Percentiles rank a stretch among this genome's conserved stretches.
Evolutionary conservation across 2,797 vertebrate species (phyloP).

Genomic region (Alcedo atthis): DNA sequence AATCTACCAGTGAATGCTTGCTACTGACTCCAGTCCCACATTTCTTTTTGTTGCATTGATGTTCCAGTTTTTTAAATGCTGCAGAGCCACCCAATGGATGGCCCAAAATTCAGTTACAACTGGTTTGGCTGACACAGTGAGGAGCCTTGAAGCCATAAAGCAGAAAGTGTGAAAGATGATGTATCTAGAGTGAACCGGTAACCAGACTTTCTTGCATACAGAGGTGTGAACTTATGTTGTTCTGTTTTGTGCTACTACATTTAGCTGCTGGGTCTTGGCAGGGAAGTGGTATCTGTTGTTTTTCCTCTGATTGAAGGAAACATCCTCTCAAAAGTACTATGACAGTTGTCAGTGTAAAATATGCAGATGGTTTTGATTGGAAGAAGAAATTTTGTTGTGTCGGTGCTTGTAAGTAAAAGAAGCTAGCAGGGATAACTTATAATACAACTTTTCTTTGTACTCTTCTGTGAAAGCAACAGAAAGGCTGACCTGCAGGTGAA

Average conservation of each 20-base stretch:
- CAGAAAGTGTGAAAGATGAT: background rate
- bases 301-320: background rate
- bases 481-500: background rate
- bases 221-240: background rate
- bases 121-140: background rate
- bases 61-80: background rate
- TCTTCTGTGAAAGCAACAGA: slow-evolving; percentile 9
- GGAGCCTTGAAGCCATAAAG: background rate
- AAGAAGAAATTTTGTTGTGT: background rate
- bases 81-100: background rate
- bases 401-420: background rate
- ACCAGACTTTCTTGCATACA: background rate
- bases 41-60: background rate
- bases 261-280: background rate
- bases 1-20: background rate
- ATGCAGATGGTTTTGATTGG: background rate
- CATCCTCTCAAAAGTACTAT: background rate
- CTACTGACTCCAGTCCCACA: background rate
- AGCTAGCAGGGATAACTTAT: background rate
- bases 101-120: background rate
- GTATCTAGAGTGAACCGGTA: background rate
- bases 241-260: background rate
- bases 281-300: background rate
- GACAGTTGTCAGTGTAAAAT: background rate
- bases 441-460: background rate